Evolutionary conservation across 2,888 invertebrate genomes (phyloP).

Genomic region (Clistopyga incitator): DNA sequence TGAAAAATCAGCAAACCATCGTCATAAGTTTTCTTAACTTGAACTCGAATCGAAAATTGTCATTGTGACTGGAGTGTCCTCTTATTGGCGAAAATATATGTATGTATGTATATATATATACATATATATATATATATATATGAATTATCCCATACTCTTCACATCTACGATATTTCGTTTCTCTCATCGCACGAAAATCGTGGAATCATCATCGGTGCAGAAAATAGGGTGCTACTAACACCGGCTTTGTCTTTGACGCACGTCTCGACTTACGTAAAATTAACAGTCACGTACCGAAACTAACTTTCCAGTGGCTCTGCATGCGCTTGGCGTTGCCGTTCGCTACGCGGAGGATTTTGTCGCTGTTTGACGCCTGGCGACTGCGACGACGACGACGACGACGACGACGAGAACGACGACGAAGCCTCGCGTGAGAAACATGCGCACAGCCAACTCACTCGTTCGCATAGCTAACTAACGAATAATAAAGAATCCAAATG

Average conservation of each 20-base stretch:
- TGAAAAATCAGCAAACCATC: too few species aligned
- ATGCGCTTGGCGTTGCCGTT: constrained; percentile 6
- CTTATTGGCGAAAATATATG: too few species aligned
- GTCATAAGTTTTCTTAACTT: too few species aligned
- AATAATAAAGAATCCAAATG: constrained; percentile 5
- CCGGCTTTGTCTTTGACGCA: constrained; percentile 18
- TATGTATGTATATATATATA: too few species aligned
- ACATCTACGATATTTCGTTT: neutral
- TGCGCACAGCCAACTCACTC: neutral
- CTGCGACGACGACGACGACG: neutral
- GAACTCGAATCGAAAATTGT: too few species aligned
- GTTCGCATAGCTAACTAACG: neutral
- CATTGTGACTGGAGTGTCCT: neutral
- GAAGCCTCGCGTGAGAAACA: neutral
- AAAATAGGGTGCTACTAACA: neutral
- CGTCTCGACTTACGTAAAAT: constrained; percentile 76
- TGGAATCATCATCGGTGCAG: neutral
- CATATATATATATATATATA: too few species aligned
- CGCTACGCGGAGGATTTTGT: constrained; percentile 68
- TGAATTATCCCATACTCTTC: neutral
- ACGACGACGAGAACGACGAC: neutral
- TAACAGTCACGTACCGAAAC: constrained; percentile 77
- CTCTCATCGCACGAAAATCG: neutral
- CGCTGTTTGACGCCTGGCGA: constrained; percentile 11
- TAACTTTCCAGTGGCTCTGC: constrained; percentile 75